Conservation (phyloP, 2,797 vertebrate genomes). For the Allobates femoralis region DNA sequence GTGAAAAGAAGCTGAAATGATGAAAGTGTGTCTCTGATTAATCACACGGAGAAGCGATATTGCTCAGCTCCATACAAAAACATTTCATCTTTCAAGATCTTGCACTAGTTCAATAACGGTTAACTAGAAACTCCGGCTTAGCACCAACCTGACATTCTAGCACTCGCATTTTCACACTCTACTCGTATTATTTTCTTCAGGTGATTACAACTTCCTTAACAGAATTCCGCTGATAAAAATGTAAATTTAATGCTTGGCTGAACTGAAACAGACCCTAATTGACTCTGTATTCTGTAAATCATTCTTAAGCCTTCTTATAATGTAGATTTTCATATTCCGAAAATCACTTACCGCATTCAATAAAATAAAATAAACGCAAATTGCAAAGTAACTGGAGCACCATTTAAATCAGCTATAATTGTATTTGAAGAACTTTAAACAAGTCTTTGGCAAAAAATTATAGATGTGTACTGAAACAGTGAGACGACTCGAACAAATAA, state of each 20-base stretch:
- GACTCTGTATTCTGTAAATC: constrained; percentile 64
- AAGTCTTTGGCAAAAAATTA: constrained; percentile 3
- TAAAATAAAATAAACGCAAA: constrained; percentile 17
- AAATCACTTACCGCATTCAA: constrained; percentile 56
- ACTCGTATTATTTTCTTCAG: constrained; percentile 55
- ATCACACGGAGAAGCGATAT: neutral
- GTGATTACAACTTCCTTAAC: constrained; percentile 46
- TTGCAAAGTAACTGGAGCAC: constrained; percentile 6
- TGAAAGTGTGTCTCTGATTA: constrained; percentile 11
- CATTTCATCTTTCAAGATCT: neutral
- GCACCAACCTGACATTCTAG: constrained; percentile 6
- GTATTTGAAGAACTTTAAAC: constrained; percentile 38
- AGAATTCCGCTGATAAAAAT: constrained; percentile 65
- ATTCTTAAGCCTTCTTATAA: constrained; percentile 60
- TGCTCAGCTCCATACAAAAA: neutral
- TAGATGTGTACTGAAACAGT: too few species aligned
- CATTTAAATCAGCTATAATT: constrained; percentile 39
- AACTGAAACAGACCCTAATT: constrained; percentile 62
- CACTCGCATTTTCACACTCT: neutral
- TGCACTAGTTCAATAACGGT: neutral
- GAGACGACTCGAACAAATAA: too few species aligned
- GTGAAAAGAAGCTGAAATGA: constrained; percentile 14
- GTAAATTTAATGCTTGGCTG: constrained; percentile 64
- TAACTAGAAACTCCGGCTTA: neutral
- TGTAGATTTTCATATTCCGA: constrained; percentile 64